Conservation (phyloP, 2,888 invertebrate genomes). For the Vandiemenella viatica region DNA sequence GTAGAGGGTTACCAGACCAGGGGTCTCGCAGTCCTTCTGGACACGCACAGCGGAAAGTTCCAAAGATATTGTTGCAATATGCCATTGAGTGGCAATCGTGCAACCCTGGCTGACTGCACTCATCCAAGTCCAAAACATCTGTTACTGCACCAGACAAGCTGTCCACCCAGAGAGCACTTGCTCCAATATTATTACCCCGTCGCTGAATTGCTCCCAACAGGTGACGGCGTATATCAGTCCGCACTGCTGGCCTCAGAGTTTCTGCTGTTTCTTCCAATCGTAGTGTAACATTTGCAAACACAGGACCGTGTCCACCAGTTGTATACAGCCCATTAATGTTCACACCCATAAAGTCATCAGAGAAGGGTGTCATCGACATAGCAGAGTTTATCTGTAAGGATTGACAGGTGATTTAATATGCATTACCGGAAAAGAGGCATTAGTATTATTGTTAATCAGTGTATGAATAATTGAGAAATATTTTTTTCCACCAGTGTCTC, state of each 20-base stretch:
- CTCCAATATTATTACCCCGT: slow-evolving; percentile 74
- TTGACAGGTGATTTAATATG: too few relatives aligned
- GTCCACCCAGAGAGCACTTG: slow-evolving; percentile 72
- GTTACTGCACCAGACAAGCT: slow-evolving; percentile 59
- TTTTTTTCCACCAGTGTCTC: too few relatives aligned
- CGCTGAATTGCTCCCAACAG: slow-evolving; percentile 67
- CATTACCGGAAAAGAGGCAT: too few relatives aligned
- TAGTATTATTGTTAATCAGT: too few relatives aligned
- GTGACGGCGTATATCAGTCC: slow-evolving; percentile 68
- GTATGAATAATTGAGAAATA: too few relatives aligned
- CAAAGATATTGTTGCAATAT: slow-evolving; percentile 67
- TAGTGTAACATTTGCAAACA: slow-evolving; percentile 73
- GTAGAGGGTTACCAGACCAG: slow-evolving; percentile 45
- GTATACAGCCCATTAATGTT: slow-evolving; percentile 64
- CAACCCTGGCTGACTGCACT: slow-evolving; percentile 63
- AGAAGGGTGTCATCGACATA: slow-evolving; percentile 83
- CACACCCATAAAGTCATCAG: slow-evolving; percentile 70
- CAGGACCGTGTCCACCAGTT: slow-evolving; percentile 39
- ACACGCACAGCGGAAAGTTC: slow-evolving; percentile 65
- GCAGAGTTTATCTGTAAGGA: slow-evolving; percentile 65
- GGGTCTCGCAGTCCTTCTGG: slow-evolving; percentile 61
- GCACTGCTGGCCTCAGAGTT: slow-evolving; percentile 49
- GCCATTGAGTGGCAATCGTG: slow-evolving; percentile 76
- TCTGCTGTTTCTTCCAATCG: slow-evolving; percentile 63
- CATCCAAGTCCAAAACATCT: slow-evolving; percentile 55